Percentiles rank a stretch among this genome's conserved stretches.
These are phyloP conservation scores for Bos indicus DNA, from an alignment of 2,113 vertebrate genomes.

Conservation along the genomic window DNA sequence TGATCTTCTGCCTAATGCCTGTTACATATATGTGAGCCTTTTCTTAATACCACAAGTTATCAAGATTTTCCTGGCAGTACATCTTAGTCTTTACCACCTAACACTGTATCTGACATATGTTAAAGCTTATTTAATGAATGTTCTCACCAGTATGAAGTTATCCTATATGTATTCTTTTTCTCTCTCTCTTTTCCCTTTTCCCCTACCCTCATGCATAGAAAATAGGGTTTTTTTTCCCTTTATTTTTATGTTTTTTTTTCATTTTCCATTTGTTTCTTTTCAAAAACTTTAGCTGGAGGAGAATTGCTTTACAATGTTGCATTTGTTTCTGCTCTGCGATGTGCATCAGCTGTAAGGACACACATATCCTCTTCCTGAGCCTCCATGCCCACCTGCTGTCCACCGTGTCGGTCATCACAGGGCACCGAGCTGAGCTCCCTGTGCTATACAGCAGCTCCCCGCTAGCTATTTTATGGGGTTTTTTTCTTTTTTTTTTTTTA, in stretches of 20 bases:
- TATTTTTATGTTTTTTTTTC: background rate
- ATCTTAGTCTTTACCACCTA: background rate
- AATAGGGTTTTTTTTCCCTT: background rate
- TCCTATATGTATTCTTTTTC: background rate
- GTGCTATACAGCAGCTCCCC: background rate
- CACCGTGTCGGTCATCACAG: background rate
- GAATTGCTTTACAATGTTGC: background rate
- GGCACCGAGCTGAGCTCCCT: background rate
- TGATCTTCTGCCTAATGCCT: background rate
- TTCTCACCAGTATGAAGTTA: background rate
- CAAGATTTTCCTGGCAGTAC: background rate
- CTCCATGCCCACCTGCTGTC: accelerated
- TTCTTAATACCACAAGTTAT: background rate
- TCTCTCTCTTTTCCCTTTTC: background rate
- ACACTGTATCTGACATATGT: background rate
- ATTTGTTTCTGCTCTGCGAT: accelerated
- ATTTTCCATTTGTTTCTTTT: background rate
- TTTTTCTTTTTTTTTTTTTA: background rate
- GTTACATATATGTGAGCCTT: background rate
- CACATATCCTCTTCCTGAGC: background rate
- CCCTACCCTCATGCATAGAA: background rate
- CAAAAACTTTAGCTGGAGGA: background rate
- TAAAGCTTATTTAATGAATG: background rate
- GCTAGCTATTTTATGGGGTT: background rate
- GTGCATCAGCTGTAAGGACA: background rate